Base-by-base conservation (phyloP, 2,797 vertebrate species). In the Dendrocincla tyrannina region DNA sequence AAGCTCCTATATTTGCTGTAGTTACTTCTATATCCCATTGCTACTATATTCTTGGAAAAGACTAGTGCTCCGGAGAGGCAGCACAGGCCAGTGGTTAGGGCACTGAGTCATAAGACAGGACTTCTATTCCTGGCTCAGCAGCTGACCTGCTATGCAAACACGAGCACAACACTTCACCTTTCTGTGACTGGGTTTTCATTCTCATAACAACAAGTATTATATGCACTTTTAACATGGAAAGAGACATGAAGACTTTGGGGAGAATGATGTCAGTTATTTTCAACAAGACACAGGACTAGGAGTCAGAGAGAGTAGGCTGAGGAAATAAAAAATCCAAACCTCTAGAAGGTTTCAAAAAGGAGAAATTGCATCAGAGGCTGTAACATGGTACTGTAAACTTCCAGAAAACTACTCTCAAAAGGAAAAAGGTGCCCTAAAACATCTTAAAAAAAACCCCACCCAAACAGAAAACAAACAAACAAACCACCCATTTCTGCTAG, bases 41-140 rank as follows among this genome's bases (percentile, higher is more conserved):
- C 62, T 62, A 53, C 85, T 42, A 75, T 73, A 55, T 91, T 94
- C 93, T 93, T 90, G 93, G 95, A 97, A 85, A 37, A 91, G 89
- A 50, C 18, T 11, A 7, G 68, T 7, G 52, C 85, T 78, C 28
- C 1, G 1, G 62, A 17, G 75, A 42, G 68, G 86, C 5, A 1
- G 70, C 0, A 0, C 78, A 42, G 79, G 88, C 90, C 88, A 93
- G 86, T 0, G 27, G 78, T 87, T 58, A 53, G 73, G 91, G 91
- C 87, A 94, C 81, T 32, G 66, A 97, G 91, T 97, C 96, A 96
- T 92, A 49, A 95, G 95, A 97, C 93, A 68, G 82, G 62, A 56
- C 92, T 91, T 80, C 95, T 96, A 96, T 97, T 97, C 93, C 95
- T 96, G 95, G 93, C 91, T 91, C 91, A 84, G 79, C 95, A 93